phyloP scores from a whole-genome alignment of 30 jellyfish, hydroid and myxozoan genomes.

The Nemopilema nomurai region DNA sequence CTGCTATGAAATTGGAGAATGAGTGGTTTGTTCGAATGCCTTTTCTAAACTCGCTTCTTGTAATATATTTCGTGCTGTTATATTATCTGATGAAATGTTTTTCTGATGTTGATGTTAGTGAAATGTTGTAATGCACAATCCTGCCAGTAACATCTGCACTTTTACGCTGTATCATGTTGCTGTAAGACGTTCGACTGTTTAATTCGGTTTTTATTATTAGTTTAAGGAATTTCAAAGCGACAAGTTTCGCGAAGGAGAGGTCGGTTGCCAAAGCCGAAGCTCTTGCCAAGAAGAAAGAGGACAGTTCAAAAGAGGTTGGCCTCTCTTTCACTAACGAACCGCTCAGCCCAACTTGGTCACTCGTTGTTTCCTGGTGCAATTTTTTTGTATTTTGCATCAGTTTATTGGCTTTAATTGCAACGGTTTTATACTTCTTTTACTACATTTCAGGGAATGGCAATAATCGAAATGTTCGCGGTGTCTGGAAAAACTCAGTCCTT shows the following conservation, averaged over 20 bases:
- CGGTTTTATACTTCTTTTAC: neutral
- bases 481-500: constrained; percentile 76
- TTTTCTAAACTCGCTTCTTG: too few species aligned
- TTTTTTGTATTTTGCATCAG: neutral
- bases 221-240: constrained; percentile 35
- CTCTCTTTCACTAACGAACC: too few species aligned
- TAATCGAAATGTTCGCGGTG: constrained; percentile 74
- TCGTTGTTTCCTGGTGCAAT: neutral
- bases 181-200: too few species aligned
- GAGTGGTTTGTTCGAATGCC: constrained; percentile 42
- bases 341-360: too few species aligned
- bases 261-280: constrained; percentile 48
- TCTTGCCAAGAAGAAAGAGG: constrained; percentile 25
- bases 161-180: too few species aligned
- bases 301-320: constrained; percentile 20
- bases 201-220: neutral
- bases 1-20: constrained; percentile 49
- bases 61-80: too few species aligned
- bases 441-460: constrained; percentile 59
- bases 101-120: too few species aligned
- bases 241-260: constrained; percentile 59
- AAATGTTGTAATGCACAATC: too few species aligned
- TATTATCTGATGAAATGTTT: too few species aligned
- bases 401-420: neutral
- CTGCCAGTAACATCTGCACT: too few species aligned